These are phyloP conservation scores for Ctenicera cuprea DNA, from an alignment of 2,888 invertebrate species.

Conservation along the genomic window DNA sequence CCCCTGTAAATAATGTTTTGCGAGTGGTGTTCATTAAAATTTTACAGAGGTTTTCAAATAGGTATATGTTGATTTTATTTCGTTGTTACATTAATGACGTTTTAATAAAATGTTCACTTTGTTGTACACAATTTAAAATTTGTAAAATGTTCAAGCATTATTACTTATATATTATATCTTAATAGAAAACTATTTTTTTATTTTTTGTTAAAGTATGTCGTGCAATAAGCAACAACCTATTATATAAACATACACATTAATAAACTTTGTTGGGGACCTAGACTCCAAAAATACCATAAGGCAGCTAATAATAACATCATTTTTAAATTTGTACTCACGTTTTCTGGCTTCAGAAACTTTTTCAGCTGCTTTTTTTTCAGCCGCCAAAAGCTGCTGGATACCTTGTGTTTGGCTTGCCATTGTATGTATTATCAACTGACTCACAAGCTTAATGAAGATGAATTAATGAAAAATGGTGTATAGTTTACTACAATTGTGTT, in stretches of 20 bases:
- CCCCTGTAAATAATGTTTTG: too few relatives aligned
- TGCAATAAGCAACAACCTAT: too few relatives aligned
- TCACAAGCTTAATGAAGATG: constrained; percentile 40
- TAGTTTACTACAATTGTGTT: constrained; percentile 53
- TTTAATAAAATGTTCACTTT: too few relatives aligned
- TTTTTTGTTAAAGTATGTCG: too few relatives aligned
- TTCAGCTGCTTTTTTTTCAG: constrained; percentile 72
- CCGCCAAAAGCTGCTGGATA: constrained; percentile 71
- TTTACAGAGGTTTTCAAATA: too few relatives aligned
- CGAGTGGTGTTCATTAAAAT: too few relatives aligned
- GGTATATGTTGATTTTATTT: too few relatives aligned
- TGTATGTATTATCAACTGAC: constrained; percentile 43
- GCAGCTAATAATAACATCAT: constrained; percentile 38
- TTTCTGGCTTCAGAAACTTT: constrained; percentile 72
- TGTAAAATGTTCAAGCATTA: too few relatives aligned
- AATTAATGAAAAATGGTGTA: constrained; percentile 50
- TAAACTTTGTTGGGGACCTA: not conserved
- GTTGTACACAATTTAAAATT: too few relatives aligned
- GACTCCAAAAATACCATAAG: constrained; percentile 39
- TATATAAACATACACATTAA: not conserved
- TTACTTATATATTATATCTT: too few relatives aligned
- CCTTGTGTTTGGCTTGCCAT: constrained; percentile 72
- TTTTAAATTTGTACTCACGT: constrained; percentile 67
- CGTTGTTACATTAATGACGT: too few relatives aligned
- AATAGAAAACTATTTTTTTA: too few relatives aligned